Conservation (phyloP, 2,888 invertebrate genomes). For the Aradus depressus region DNA sequence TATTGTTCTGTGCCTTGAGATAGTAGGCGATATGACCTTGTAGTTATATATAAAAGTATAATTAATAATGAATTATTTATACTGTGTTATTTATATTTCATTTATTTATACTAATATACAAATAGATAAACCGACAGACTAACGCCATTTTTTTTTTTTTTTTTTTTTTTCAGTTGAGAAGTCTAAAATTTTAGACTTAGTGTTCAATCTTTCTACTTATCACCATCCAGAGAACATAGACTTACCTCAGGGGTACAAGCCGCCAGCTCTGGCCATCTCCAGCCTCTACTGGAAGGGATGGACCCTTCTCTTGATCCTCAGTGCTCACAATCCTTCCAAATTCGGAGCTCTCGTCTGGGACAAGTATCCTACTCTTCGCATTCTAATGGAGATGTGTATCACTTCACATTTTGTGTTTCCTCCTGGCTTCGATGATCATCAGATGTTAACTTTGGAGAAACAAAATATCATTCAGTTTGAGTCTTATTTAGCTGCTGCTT, state of each 20-base stretch:
- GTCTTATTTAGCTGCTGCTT: constrained; percentile 80
- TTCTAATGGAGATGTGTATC: constrained; percentile 92
- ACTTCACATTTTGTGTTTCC: constrained; percentile 71
- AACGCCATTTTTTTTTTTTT: background rate
- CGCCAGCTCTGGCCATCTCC: constrained; percentile 83
- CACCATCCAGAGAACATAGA: constrained; percentile 86
- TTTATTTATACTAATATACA: background rate
- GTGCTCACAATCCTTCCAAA: constrained; percentile 81
- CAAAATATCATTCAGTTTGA: constrained; percentile 80
- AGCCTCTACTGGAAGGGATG: constrained; percentile 91
- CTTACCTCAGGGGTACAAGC: constrained; percentile 63
- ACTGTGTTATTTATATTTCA: background rate
- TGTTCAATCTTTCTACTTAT: constrained; percentile 84
- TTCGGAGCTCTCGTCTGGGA: constrained; percentile 82
- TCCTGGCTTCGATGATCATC: constrained; percentile 51
- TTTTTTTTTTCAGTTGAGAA: constrained; percentile 48
- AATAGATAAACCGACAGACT: background rate
- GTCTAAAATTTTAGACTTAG: constrained; percentile 73
- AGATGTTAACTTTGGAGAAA: constrained; percentile 58
- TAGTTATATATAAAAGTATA: background rate
- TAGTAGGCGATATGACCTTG: no score
- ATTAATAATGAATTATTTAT: background rate
- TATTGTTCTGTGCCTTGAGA: no score
- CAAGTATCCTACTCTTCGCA: constrained; percentile 78
- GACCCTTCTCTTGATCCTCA: constrained; percentile 73